These are phyloP conservation scores for Drosophila pegasa DNA, from an alignment of 2,888 invertebrate genomes.

Conservation along the genomic window DNA sequence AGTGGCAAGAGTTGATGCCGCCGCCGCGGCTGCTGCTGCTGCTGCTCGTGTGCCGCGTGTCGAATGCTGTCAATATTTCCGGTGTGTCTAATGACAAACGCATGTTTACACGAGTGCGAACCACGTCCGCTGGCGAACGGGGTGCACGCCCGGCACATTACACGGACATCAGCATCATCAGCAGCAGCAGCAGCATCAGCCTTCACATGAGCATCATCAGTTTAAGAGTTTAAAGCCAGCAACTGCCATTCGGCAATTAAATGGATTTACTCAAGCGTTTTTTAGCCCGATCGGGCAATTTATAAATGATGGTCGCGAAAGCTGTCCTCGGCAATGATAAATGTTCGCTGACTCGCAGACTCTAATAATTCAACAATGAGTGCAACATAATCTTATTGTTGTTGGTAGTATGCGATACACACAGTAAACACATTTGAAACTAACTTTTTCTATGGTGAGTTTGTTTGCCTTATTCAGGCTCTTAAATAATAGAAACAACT, in stretches of 20 bases:
- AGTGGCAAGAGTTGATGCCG: slow-evolving; percentile 52
- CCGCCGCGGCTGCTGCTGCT: slow-evolving; percentile 13
- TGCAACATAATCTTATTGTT: slow-evolving; percentile 4
- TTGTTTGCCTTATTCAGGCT: too few relatives aligned
- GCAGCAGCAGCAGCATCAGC: not conserved
- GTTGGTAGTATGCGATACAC: not conserved
- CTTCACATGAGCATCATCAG: too few relatives aligned
- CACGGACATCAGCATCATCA: slow-evolving; percentile 59
- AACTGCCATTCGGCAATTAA: slow-evolving; percentile 64
- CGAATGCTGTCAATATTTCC: slow-evolving; percentile 78
- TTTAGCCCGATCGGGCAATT: slow-evolving; percentile 62
- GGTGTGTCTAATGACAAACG: slow-evolving; percentile 81
- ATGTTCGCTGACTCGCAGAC: slow-evolving; percentile 37
- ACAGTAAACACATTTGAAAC: not conserved
- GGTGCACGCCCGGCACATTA: slow-evolving; percentile 64
- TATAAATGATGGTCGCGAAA: slow-evolving; percentile 75
- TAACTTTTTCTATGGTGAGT: not conserved
- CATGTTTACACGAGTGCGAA: slow-evolving; percentile 80
- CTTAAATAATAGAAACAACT: too few relatives aligned
- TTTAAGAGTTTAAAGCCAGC: slow-evolving; percentile 36
- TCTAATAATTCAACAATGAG: slow-evolving; percentile 10
- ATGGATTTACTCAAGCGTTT: slow-evolving; percentile 78
- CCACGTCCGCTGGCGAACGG: slow-evolving; percentile 72
- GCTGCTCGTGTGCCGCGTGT: slow-evolving; percentile 68
- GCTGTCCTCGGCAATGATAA: slow-evolving; percentile 47